Percentiles rank a stretch among this genome's conserved stretches.
These are phyloP conservation scores for Matsumurasca onukii DNA, from an alignment of 1,140 invertebrate species.

Conservation along the genomic window DNA sequence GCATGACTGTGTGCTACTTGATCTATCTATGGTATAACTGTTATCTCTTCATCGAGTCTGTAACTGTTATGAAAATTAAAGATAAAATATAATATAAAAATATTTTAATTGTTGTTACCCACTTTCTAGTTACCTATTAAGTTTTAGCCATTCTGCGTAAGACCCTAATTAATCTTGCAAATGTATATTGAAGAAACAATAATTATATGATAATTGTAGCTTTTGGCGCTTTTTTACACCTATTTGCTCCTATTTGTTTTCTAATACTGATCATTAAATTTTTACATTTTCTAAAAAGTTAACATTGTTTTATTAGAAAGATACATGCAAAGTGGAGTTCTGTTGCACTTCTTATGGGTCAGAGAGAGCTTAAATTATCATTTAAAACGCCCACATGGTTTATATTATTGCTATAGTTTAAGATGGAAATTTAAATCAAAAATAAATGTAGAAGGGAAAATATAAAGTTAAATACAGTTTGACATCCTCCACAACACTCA, in stretches of 20 bases:
- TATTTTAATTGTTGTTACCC: conserved; percentile 23
- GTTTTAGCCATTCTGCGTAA: conserved; percentile 16
- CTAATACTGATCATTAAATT: not conserved
- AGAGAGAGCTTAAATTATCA: no score
- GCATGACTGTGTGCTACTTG: conserved; percentile 23
- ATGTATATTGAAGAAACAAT: conserved; percentile 24
- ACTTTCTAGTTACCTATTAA: conserved; percentile 5
- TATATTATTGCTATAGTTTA: no score
- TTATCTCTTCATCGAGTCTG: conserved; percentile 17
- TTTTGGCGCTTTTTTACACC: not conserved
- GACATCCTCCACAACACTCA: no score
- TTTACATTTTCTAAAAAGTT: no score
- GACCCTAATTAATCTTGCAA: not conserved
- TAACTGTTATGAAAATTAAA: conserved; percentile 22
- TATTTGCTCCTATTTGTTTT: not conserved
- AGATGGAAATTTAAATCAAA: no score
- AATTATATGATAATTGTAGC: conserved; percentile 26
- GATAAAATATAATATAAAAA: conserved; percentile 19
- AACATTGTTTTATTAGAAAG: no score
- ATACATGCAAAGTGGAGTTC: no score
- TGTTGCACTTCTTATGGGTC: no score
- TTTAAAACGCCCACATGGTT: no score
- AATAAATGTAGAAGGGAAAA: no score
- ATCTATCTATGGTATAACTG: conserved; percentile 20
- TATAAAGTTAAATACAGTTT: no score